A percentile compares a stretch with the other conserved stretches of the same genome.
Conservation (phyloP, 2,113 vertebrate genomes). For the Sturnus vulgaris region DNA sequence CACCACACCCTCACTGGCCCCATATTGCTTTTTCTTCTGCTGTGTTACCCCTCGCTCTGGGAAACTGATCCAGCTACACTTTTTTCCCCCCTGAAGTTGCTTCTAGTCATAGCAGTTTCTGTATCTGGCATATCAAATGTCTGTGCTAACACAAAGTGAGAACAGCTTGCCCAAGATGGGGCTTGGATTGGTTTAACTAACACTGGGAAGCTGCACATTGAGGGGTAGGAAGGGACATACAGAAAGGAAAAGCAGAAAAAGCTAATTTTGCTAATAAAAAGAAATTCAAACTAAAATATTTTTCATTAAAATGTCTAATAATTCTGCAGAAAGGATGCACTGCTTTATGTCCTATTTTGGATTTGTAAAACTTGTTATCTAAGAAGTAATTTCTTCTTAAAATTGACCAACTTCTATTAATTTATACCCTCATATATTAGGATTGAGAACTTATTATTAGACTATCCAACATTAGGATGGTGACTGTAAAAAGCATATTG, state of each 20-base stretch:
- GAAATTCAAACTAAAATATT: background rate
- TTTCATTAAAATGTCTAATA: background rate
- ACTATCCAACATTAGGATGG: background rate
- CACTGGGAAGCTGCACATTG: background rate
- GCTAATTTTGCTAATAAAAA: background rate
- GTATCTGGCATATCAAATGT: background rate
- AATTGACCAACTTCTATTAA: background rate
- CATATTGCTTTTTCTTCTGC: background rate
- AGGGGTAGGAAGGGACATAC: rapidly evolving
- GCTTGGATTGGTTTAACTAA: background rate
- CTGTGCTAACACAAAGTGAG: background rate
- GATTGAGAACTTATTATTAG: background rate
- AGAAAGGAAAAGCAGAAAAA: background rate
- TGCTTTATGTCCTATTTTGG: background rate
- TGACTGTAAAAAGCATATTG: background rate
- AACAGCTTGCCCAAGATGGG: background rate
- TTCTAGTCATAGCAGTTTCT: background rate
- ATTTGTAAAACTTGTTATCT: background rate
- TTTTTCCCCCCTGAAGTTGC: background rate
- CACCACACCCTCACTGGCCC: background rate
- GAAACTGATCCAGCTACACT: background rate
- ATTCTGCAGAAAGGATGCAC: background rate
- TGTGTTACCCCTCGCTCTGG: background rate
- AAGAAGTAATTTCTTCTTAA: background rate
- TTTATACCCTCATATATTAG: background rate